Evolutionary conservation across 64 coral and sea anemone species (phyloP), one percentile per base, ranked within the genome.

Genomic region (Dendrophyllia cribrosa): DNA sequence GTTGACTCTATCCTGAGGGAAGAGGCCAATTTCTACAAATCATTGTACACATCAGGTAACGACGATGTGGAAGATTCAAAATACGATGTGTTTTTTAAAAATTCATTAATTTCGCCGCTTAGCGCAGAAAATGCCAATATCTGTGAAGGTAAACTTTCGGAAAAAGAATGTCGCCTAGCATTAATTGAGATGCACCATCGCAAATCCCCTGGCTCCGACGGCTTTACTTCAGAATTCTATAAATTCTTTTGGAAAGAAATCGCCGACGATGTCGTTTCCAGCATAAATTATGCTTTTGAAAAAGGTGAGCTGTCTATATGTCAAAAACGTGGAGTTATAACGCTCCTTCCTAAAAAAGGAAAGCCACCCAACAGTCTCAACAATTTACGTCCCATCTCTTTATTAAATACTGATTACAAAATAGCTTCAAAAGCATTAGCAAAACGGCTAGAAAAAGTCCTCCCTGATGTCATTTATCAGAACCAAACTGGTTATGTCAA

Each of bases 361-460:
- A 49, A 67, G 22, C 77, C 43, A 15, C 8, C 73, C 16, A 21
- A 68, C 59, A 61, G 16, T 21, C 13, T 91, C 21, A 59, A 82
- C 56, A 72, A 83, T 59, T 91, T 78, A 66, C 59, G 64, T 56
- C 64, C 89, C 11, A 61, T 84, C 9, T 65, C 88, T 9, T 44
- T 90, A 22, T 52, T 90, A 9, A 90, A 90, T 21, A 51, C 60
- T 20, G 88, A 90, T 26, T 90, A 79, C 60, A 90, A 90, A 79
- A 79, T 90, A 44, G 75, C 75, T 78, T 49, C 77, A 7, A 91
- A 91, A 50, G 63, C 66, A 13, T 55, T 83, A 12, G 77, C 89
- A 23, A 80, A 66, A 13, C 62, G 66, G 70, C 15, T 91, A 12
- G 70, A 81, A 53, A 70, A 24, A 56, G 60, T 82, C 22, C 55